phyloP scores from a whole-genome alignment of 2,888 invertebrate genomes.

The Tetragnatha montana region DNA sequence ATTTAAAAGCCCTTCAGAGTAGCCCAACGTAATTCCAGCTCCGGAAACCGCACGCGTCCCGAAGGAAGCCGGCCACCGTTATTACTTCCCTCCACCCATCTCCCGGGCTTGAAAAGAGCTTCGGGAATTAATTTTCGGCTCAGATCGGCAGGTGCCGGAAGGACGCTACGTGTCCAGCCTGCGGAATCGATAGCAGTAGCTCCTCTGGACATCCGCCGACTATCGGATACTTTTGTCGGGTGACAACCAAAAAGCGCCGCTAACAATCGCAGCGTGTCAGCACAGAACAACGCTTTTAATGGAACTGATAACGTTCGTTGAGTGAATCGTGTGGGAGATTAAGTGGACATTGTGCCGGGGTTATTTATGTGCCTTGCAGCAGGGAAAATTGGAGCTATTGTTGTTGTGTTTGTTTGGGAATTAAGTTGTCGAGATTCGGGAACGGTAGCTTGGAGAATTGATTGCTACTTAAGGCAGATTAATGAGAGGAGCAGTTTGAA shows the following conservation, averaged over 20 bases:
- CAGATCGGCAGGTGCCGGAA: slow-evolving; percentile 56
- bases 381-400: neutral
- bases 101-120: neutral
- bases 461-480: too few relatives aligned
- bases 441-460: too few relatives aligned
- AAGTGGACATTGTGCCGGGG: neutral
- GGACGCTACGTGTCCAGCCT: slow-evolving; percentile 32
- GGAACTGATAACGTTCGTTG: slow-evolving; percentile 7
- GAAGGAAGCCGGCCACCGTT: neutral
- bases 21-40: too few relatives aligned
- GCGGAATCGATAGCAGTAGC: slow-evolving; percentile 30
- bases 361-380: neutral
- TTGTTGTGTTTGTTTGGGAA: neutral
- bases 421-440: neutral
- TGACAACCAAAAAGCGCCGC: slow-evolving; percentile 46
- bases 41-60: neutral
- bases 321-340: neutral
- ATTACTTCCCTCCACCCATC: neutral
- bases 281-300: slow-evolving; percentile 26
- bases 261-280: slow-evolving; percentile 16
- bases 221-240: slow-evolving; percentile 7
- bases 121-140: slow-evolving; percentile 6
- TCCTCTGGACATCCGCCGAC: slow-evolving; percentile 37
- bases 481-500: too few relatives aligned
- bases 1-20: too few relatives aligned